These are phyloP conservation scores for Mobula hypostoma DNA, from an alignment of 2,113 vertebrate genomes.

Conservation along the genomic window DNA sequence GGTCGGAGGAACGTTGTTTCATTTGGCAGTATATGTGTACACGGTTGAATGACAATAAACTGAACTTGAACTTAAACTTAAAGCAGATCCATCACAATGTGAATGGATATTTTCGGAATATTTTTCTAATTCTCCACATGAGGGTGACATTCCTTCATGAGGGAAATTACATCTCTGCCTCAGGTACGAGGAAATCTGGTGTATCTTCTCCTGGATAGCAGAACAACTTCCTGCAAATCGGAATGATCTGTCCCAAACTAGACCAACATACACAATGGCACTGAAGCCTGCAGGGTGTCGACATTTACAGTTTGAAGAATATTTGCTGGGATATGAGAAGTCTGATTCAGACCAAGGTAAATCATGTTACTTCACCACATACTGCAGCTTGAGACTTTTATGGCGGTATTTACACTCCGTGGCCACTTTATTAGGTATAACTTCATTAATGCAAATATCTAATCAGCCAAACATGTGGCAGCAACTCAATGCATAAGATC, in stretches of 20 bases:
- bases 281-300: background rate
- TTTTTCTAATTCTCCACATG: constrained; percentile 22
- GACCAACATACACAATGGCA: background rate
- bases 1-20: too few species aligned
- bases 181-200: background rate
- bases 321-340: background rate
- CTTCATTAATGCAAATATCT: too few species aligned
- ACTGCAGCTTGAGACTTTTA: background rate
- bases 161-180: background rate
- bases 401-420: background rate
- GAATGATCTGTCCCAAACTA: background rate
- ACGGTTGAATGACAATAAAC: too few species aligned
- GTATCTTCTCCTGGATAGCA: background rate
- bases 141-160: constrained; percentile 26
- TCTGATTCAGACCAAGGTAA: constrained; percentile 2
- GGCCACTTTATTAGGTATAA: too few species aligned
- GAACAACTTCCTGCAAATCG: background rate
- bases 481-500: too few species aligned
- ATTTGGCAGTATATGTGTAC: too few species aligned
- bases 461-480: too few species aligned
- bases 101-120: background rate
- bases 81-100: too few species aligned
- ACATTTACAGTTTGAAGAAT: constrained; percentile 15
- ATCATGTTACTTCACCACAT: background rate
- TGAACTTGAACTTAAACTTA: too few species aligned